These are phyloP conservation scores for Megathymus violae DNA, from an alignment of 1,140 invertebrate genomes.

Conservation along the genomic window DNA sequence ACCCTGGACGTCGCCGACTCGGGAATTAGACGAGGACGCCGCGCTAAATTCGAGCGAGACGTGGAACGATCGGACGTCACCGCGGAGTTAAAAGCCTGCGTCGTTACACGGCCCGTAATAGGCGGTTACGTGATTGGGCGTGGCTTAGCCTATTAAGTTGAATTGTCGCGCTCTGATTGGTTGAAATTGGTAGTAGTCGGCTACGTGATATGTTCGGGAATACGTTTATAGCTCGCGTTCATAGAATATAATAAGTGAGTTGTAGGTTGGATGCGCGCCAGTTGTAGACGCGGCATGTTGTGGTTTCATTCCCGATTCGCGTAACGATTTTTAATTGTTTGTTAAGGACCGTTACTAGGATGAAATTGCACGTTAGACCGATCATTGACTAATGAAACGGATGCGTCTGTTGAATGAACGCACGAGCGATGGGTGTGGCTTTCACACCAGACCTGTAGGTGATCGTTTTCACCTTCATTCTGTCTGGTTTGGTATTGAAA, in stretches of 20 bases:
- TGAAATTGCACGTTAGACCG: conserved; percentile 48
- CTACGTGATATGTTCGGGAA: conserved; percentile 83
- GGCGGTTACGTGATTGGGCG: conserved; percentile 83
- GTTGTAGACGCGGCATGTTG: conserved; percentile 61
- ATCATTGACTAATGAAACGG: conserved; percentile 54
- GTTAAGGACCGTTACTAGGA: conserved; percentile 62
- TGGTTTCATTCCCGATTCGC: conserved; percentile 64
- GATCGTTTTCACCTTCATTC: conserved; percentile 14
- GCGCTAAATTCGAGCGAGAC: conserved; percentile 50
- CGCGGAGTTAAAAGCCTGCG: conserved; percentile 80
- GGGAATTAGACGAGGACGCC: conserved; percentile 58
- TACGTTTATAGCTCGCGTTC: conserved; percentile 79
- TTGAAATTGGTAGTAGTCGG: conserved; percentile 81
- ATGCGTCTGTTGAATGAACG: conserved; percentile 52
- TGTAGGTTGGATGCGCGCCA: conserved; percentile 77
- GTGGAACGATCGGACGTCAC: conserved; percentile 65
- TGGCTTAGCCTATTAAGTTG: conserved; percentile 79
- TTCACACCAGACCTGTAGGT: conserved; percentile 37
- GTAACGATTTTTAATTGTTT: conserved; percentile 74
- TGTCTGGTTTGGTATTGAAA: neutral
- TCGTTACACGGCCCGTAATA: conserved; percentile 82
- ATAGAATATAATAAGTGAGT: conserved; percentile 82
- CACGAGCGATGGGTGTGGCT: conserved; percentile 49
- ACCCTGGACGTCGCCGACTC: conserved; percentile 47
- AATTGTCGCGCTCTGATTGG: conserved; percentile 82